Conservation (phyloP, 2,797 vertebrate species). For the Dendrocincla fuliginosa region DNA sequence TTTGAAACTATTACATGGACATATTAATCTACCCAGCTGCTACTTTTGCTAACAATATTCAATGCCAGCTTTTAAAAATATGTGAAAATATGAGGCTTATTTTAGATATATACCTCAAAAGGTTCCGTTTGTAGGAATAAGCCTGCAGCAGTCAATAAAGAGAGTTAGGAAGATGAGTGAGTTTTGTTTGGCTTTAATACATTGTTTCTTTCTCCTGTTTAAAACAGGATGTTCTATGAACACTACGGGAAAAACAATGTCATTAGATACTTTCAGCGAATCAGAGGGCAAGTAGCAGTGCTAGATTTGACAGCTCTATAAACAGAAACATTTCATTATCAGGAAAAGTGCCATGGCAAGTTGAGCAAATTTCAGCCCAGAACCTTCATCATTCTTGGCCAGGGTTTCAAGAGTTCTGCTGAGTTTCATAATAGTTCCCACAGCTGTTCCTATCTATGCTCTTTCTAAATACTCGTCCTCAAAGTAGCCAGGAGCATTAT, state of each 20-base stretch:
- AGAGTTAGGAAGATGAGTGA: not conserved
- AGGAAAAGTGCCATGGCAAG: not conserved
- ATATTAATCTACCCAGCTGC: not conserved
- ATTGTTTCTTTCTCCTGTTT: not conserved
- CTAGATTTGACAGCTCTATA: not conserved
- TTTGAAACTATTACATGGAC: not conserved
- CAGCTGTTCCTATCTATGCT: not conserved
- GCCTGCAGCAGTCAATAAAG: not conserved
- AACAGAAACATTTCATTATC: not conserved
- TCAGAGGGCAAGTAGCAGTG: not conserved
- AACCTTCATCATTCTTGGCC: not conserved
- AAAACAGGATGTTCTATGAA: not conserved
- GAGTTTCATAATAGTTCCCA: not conserved
- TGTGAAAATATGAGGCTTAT: not conserved
- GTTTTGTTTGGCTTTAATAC: not conserved
- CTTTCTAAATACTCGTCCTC: not conserved
- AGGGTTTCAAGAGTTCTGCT: accelerated
- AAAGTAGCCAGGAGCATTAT: accelerated
- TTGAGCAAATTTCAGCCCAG: not conserved
- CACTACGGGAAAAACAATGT: not conserved
- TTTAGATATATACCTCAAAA: not conserved
- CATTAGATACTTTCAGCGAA: not conserved
- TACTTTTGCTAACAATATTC: not conserved
- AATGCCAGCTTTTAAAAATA: not conserved
- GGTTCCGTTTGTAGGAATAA: not conserved